Evolutionary conservation across 2,113 vertebrate species (phyloP).

Genomic region (Salvelinus sp.): DNA sequence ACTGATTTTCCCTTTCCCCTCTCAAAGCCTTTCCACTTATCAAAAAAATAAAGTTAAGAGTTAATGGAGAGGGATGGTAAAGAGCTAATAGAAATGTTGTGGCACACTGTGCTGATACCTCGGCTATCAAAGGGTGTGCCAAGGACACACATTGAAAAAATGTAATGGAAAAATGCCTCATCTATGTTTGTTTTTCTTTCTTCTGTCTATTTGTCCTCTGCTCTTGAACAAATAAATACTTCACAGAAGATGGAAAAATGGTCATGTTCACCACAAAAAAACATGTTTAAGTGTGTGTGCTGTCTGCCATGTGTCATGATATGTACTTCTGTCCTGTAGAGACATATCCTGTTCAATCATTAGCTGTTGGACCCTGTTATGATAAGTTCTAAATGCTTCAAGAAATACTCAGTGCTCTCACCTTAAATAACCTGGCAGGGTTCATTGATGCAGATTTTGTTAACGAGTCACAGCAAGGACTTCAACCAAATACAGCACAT

Average conservation of each 20-base stretch:
- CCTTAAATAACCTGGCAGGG: neutral
- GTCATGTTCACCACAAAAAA: neutral
- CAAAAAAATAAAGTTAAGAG: neutral
- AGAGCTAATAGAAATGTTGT: slow-evolving; percentile 1
- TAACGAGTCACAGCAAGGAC: neutral
- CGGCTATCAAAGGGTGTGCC: neutral
- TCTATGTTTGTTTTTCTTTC: neutral
- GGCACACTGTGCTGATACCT: neutral
- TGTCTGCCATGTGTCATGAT: neutral
- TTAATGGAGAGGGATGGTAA: neutral
- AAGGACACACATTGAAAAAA: neutral
- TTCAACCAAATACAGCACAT: slow-evolving; percentile 5
- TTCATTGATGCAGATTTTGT: neutral
- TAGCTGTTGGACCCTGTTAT: neutral
- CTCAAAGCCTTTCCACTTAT: neutral
- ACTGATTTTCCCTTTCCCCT: neutral
- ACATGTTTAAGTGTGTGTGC: neutral
- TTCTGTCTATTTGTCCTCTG: neutral
- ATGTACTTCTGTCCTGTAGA: neutral
- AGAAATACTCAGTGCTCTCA: neutral
- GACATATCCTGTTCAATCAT: neutral
- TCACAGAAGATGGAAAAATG: neutral
- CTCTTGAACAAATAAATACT: neutral
- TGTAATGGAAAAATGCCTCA: neutral
- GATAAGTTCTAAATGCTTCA: neutral